These are phyloP conservation scores for Chloroceryle amazona DNA, from an alignment of 2,797 vertebrate genomes.

Conservation along the genomic window DNA sequence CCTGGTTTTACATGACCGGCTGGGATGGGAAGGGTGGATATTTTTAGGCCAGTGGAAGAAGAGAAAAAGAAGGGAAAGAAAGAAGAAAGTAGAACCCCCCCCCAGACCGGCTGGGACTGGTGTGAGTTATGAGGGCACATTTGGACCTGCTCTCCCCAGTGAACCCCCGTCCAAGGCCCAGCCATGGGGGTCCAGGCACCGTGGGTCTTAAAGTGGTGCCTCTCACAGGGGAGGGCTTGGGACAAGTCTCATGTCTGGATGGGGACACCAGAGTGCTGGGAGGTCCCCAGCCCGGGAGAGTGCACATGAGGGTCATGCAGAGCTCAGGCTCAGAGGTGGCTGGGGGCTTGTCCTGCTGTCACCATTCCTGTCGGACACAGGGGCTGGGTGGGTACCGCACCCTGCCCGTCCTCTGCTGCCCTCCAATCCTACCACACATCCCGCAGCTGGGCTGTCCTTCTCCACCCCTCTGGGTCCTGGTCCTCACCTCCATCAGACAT, in stretches of 20 bases:
- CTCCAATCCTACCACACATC: neutral
- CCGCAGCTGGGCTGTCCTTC: neutral
- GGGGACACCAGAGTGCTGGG: neutral
- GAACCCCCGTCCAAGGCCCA: neutral
- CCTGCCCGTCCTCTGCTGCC: neutral
- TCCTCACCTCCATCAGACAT: accelerated
- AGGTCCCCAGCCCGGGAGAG: neutral
- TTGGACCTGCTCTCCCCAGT: neutral
- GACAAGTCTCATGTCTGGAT: accelerated
- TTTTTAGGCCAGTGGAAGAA: conserved; percentile 1
- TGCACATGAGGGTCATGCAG: accelerated
- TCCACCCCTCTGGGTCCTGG: neutral
- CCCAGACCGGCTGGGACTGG: neutral
- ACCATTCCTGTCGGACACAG: neutral
- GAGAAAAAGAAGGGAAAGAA: neutral
- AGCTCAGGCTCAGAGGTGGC: neutral
- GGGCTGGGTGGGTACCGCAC: accelerated
- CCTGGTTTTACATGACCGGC: neutral
- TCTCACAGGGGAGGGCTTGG: accelerated
- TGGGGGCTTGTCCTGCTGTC: neutral
- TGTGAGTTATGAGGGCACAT: neutral
- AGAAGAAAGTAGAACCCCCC: neutral
- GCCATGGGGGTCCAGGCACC: neutral
- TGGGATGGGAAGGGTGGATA: neutral
- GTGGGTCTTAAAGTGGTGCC: neutral